These are phyloP conservation scores for Seriola dumerili DNA, from an alignment of 2,113 vertebrate species.

Conservation along the genomic window DNA sequence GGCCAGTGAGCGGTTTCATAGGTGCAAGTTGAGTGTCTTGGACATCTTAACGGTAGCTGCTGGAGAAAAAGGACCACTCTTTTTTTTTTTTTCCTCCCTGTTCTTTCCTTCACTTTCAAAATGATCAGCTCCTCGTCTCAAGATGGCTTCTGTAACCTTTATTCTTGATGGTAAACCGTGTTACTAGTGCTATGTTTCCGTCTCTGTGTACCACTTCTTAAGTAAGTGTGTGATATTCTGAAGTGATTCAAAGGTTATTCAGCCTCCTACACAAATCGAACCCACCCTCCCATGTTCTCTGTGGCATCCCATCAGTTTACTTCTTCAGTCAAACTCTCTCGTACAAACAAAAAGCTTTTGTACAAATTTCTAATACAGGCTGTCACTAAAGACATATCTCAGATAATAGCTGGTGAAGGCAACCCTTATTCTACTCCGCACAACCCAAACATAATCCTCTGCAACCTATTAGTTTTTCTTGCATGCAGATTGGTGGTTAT, in stretches of 20 bases:
- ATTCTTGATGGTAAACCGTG: neutral
- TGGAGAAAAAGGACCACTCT: neutral
- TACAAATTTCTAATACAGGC: neutral
- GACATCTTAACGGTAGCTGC: neutral
- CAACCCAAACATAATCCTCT: neutral
- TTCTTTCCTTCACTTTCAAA: neutral
- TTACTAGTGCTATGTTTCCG: conserved; percentile 8
- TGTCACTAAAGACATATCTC: neutral
- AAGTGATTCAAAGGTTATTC: conserved; percentile 34
- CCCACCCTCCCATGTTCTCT: neutral
- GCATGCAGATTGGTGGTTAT: neutral
- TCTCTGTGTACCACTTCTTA: conserved; percentile 32
- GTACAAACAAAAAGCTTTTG: neutral
- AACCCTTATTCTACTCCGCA: neutral
- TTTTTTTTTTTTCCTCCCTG: neutral
- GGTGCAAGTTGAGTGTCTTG: conserved; percentile 5
- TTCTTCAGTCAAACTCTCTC: neutral
- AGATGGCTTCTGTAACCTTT: conserved; percentile 12
- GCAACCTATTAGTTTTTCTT: neutral
- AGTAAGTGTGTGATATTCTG: conserved; percentile 27
- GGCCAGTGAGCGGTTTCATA: neutral
- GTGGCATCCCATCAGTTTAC: neutral
- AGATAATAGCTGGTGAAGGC: neutral
- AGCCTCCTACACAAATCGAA: conserved; percentile 23
- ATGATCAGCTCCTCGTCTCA: neutral